These are phyloP conservation scores for Perodicticus potto DNA, from an alignment of 2,797 vertebrate genomes.

Conservation along the genomic window DNA sequence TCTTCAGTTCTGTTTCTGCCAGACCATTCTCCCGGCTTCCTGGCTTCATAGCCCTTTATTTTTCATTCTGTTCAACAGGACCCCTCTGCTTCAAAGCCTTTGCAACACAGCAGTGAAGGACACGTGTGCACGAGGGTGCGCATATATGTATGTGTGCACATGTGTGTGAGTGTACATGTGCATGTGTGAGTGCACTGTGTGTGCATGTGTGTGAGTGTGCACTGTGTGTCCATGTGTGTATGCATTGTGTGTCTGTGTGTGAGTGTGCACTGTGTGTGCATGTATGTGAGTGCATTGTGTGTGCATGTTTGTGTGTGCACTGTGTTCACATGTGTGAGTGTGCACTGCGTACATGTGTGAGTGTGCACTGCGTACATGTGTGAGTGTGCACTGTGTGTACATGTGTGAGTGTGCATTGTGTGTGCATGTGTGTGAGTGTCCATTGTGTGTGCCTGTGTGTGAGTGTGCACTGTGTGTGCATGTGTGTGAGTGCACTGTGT, in stretches of 20 bases:
- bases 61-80: neutral
- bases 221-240: no score
- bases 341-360: no score
- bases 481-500: no score
- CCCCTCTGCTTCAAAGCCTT: neutral
- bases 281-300: accelerated
- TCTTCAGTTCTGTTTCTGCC: neutral
- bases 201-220: no score
- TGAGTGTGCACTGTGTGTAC: no score
- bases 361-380: no score
- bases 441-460: no score
- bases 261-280: accelerated
- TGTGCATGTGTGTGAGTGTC: accelerated
- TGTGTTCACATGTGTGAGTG: no score
- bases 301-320: no score
- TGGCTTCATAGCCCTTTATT: neutral
- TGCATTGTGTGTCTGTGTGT: no score
- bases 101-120: neutral
- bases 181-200: no score
- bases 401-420: no score
- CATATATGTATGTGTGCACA: neutral
- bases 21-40: neutral
- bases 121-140: neutral
- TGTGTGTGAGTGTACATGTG: neutral
- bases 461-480: accelerated